Evolutionary conservation across 2,113 vertebrate species (phyloP), one percentile per base, ranked within the genome.

Genomic region (Cynoglossus semilaevis): DNA sequence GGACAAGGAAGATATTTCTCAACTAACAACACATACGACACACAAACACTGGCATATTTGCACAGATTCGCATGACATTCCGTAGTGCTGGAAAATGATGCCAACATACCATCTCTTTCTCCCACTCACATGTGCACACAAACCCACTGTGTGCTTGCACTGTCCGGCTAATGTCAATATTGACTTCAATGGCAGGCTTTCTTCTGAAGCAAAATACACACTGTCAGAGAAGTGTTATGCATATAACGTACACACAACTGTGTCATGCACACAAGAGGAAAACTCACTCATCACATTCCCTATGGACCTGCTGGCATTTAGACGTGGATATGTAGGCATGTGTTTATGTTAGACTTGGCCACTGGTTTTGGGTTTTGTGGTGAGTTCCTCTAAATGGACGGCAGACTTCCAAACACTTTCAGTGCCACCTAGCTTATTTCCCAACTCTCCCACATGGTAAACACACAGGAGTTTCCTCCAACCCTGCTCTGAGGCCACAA

Each of bases 141-240:
- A 0, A 47, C 41, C 55, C 3, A 2, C 58, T 45, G 48, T 48
- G 56, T 44, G 17, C 69, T 45, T 14, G 13, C 43, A 9, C 41
- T 43, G 54, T 57, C 60, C 67, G 61, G 44, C 73, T 70, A 69
- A 36, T 34, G 79, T 88, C 81, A 88, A 88, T 88, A 87, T 85
- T 88, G 77, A 87, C 85, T 66, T 70, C 56, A 69, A 56, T 29
- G 59, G 60, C 57, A 67, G 49, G 41, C 67, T 59, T 70, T 52
- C 69, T 77, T 52, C 46, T 57, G 52, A 54, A 66, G 76, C 50
- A 78, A 68, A 77, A 58, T 40, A 63, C 34, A 63, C 60, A 80
- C 50, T 22, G 36, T 63, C 52, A 68, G 48, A 46, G 19, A 10
- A 34, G 41, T 61, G 60, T 62, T 19, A 78, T 36, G 40, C 64